A percentile compares a stretch with the other conserved stretches of the same genome.
phyloP scores from a whole-genome alignment of 2,888 invertebrate species.

The Blera fallax region DNA sequence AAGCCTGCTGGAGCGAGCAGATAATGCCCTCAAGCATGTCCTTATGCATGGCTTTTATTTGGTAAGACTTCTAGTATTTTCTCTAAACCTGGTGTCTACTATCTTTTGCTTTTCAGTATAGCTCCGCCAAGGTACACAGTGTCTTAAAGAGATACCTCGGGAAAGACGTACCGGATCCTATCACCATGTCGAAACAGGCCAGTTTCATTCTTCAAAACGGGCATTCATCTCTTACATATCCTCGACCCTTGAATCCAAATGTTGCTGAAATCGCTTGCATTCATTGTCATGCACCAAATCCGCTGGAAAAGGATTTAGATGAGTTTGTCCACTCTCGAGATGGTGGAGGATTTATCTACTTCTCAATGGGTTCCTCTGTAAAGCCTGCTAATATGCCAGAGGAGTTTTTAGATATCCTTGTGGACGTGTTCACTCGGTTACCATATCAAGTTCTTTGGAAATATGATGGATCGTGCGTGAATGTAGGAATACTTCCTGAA shows the following conservation, averaged over 20 bases:
- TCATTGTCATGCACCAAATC: slow-evolving; percentile 87
- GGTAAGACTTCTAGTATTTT: neutral
- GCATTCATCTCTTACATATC: slow-evolving; percentile 88
- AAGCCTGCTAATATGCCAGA: slow-evolving; percentile 89
- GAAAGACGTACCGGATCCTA: slow-evolving; percentile 84
- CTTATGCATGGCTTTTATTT: neutral
- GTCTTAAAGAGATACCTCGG: slow-evolving; percentile 85
- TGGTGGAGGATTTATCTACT: slow-evolving; percentile 86
- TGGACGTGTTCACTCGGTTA: slow-evolving; percentile 87
- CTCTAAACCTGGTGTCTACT: neutral
- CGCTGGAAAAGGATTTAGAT: slow-evolving; percentile 86
- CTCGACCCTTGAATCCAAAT: slow-evolving; percentile 88
- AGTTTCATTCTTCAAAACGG: slow-evolving; percentile 90
- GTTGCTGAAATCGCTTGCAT: slow-evolving; percentile 91
- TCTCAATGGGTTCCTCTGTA: slow-evolving; percentile 91
- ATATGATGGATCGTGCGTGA: slow-evolving; percentile 85
- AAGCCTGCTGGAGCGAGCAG: neutral
- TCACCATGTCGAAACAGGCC: slow-evolving; percentile 86
- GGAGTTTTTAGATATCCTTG: slow-evolving; percentile 85
- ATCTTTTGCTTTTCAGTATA: slow-evolving; percentile 43
- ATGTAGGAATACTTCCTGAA: slow-evolving; percentile 86
- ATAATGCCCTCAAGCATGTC: neutral
- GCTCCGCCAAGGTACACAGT: slow-evolving; percentile 81
- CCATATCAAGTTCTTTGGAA: slow-evolving; percentile 91
- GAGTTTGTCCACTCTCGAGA: slow-evolving; percentile 85